Percentiles rank a stretch among this genome's conserved stretches.
Conservation (phyloP, 2,888 invertebrate genomes). For the Heliconius erato region DNA sequence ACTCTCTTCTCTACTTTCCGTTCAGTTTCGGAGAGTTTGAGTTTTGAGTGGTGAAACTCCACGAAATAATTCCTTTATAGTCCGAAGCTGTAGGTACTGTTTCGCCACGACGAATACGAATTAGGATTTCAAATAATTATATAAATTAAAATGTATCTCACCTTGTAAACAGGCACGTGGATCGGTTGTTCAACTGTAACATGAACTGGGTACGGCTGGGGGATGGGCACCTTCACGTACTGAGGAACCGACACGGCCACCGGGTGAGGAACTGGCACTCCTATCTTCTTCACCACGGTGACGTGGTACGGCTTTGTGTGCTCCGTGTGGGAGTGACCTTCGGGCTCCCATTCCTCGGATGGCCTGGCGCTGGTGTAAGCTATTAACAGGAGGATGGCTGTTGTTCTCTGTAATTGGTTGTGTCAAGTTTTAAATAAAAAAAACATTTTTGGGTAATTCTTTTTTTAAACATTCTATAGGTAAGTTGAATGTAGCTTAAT, state of each 20-base stretch:
- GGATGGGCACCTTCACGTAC: constrained; percentile 89
- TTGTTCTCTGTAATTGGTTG: constrained; percentile 71
- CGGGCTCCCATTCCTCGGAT: constrained; percentile 82
- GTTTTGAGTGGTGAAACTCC: no score
- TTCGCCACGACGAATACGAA: not conserved
- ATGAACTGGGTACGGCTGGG: constrained; percentile 91
- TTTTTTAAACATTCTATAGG: no score
- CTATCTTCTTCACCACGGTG: constrained; percentile 90
- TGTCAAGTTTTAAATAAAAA: not conserved
- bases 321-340: constrained; percentile 88
- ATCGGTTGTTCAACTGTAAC: constrained; percentile 90
- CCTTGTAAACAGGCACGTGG: constrained; percentile 86
- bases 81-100: no score
- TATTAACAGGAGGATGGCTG: constrained; percentile 72
- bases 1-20: not conserved
- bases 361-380: constrained; percentile 69
- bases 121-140: not conserved
- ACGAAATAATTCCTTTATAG: no score
- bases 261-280: constrained; percentile 90
- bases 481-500: no score
- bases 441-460: no score
- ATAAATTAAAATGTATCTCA: constrained; percentile 7
- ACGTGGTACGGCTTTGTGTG: constrained; percentile 89
- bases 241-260: constrained; percentile 90
- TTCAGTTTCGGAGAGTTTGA: not conserved